Evolutionary conservation across 1,140 invertebrate genomes (phyloP).

Genomic region (Scaptomyza graminum): DNA sequence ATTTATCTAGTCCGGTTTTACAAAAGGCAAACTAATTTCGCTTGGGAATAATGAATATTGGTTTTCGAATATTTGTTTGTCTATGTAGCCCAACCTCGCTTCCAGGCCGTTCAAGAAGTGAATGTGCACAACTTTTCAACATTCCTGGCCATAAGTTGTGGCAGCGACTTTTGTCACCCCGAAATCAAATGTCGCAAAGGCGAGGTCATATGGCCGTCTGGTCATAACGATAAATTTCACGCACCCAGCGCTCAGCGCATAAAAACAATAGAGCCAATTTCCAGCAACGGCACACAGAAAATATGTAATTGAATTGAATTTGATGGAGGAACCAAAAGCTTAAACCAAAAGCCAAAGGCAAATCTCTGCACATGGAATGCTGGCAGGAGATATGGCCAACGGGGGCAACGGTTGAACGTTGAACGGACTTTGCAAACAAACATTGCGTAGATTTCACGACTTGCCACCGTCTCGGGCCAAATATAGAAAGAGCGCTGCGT

Average conservation of each 20-base stretch:
- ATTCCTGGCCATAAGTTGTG: slow-evolving; percentile 67
- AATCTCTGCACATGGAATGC: slow-evolving; percentile 66
- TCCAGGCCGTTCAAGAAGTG: slow-evolving; percentile 25
- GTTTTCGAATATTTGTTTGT: neutral
- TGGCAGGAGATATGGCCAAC: slow-evolving; percentile 9
- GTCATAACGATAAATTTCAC: slow-evolving; percentile 79
- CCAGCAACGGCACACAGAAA: slow-evolving; percentile 16
- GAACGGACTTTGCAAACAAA: slow-evolving; percentile 40
- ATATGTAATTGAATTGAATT: slow-evolving; percentile 73
- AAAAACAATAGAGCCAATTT: slow-evolving; percentile 73
- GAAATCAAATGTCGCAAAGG: slow-evolving; percentile 67
- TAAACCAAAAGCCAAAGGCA: slow-evolving; percentile 53
- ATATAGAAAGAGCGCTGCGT: slow-evolving; percentile 44
- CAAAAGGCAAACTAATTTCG: neutral
- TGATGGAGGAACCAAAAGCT: slow-evolving; percentile 51
- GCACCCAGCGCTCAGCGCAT: slow-evolving; percentile 49
- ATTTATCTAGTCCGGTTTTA: neutral
- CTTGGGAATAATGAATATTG: neutral
- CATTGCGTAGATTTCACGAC: slow-evolving; percentile 65
- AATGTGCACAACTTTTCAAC: slow-evolving; percentile 43
- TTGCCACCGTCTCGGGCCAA: slow-evolving; percentile 30
- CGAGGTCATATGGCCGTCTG: slow-evolving; percentile 68
- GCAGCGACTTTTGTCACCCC: slow-evolving; percentile 57
- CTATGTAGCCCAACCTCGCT: slow-evolving; percentile 7
- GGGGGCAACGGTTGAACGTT: slow-evolving; percentile 33